phyloP scores from a whole-genome alignment of 2,888 invertebrate species.

The Melanostoma mellinum region DNA sequence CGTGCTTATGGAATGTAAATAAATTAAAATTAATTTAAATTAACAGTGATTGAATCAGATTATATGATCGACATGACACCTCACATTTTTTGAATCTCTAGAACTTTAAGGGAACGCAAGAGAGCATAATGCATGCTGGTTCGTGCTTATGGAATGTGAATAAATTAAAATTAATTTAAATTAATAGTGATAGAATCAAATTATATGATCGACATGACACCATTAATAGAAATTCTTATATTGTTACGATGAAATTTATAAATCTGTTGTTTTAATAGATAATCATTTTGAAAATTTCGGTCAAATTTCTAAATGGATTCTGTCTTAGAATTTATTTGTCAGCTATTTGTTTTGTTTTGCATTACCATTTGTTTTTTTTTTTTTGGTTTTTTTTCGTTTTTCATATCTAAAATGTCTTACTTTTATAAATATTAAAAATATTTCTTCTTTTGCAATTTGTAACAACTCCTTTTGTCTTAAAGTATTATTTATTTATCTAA shows the following conservation, averaged over 20 bases:
- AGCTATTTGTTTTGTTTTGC: constrained; percentile 45
- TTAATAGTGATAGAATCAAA: not conserved
- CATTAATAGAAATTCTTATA: constrained; percentile 30
- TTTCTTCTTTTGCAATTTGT: constrained; percentile 33
- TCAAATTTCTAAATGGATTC: constrained; percentile 22
- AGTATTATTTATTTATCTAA: constrained; percentile 33
- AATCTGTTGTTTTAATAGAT: constrained; percentile 71
- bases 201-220: constrained; percentile 13
- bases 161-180: not conserved
- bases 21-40: too few species aligned
- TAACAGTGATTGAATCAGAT: too few species aligned
- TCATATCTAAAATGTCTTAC: constrained; percentile 70
- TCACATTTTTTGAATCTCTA: too few species aligned
- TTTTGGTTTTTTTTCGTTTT: constrained; percentile 47
- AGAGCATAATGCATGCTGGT: too few species aligned
- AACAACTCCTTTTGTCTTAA: constrained; percentile 40
- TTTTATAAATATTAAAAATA: constrained; percentile 67
- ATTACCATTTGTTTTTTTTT: constrained; percentile 29
- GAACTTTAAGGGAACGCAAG: too few species aligned
- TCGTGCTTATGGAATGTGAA: not conserved
- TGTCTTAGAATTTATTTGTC: constrained; percentile 54
- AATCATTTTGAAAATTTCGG: constrained; percentile 61
- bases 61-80: too few species aligned
- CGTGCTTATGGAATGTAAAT: too few species aligned
- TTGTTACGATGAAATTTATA: constrained; percentile 41